Evolutionary conservation across 2,797 vertebrate genomes (phyloP), one percentile per base, ranked within the genome.

Genomic region (Scolopax bukidnonensis): DNA sequence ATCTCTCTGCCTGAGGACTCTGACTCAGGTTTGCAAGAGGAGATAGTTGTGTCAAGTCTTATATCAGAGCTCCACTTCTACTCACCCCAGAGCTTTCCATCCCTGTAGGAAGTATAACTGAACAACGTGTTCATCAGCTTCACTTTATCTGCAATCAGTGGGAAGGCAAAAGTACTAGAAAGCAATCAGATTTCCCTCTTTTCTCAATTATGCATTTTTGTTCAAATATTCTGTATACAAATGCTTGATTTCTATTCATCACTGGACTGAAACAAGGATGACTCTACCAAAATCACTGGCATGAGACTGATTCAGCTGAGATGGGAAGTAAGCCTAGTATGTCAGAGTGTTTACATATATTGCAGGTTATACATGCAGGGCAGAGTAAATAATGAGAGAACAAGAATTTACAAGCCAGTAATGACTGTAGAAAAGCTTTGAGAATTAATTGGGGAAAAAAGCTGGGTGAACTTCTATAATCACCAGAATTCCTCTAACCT

Each of bases 391-490:
- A 95, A 71, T n/a, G 33, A 74, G 30, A 77, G 80, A 70, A 77
- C 32, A 91, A 94, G 51, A 92, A 92, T 48, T 90, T 92, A 96
- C 84, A 93, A 69, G 61, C 56, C 38, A 91, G 79, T 33, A 89
- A 45, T 1, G 2, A 33, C 13, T 70, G 64, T 32, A 80, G 53
- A 50, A 94, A 84, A 94, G 32, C 80, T 93, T 94, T 94, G 80
- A 95, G 96, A 97, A 96, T 90, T 87, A 97, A 96, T 78, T 95
- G 77, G 60, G 47, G 48, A 90, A 87, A 82, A 88, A 77, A 41
- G 5, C 4, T 87, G 47, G 48, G 63, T 91, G 51, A 69, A 80
- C 47, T 84, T 83, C 73, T 89, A 45, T 68, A 96, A 83, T 65
- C 85, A 88, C 76, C 9, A 94, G 64, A 95, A 93, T 83, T 96